Evolutionary conservation across 2,113 vertebrate genomes (phyloP).

Genomic region (Pleuronectes platessa): DNA sequence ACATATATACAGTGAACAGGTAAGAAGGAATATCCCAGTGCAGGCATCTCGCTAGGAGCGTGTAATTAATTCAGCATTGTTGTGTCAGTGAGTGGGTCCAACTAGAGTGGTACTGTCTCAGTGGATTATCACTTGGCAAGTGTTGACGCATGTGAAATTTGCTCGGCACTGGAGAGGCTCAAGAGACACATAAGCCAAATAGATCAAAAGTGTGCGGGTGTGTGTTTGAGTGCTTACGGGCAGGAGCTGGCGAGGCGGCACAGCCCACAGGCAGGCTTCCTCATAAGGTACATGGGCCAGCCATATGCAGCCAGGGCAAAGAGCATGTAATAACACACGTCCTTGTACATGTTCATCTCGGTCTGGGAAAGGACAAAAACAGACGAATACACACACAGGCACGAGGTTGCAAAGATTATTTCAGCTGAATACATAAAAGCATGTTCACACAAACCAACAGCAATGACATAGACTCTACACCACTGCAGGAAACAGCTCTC

Average conservation of each 20-base stretch:
- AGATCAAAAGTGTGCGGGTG: constrained; percentile 57
- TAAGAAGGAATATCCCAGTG: constrained; percentile 16
- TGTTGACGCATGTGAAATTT: constrained; percentile 64
- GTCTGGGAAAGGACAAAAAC: constrained; percentile 77
- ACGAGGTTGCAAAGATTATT: not conserved
- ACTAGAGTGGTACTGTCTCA: constrained; percentile 54
- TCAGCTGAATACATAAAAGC: not conserved
- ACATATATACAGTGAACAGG: constrained; percentile 4
- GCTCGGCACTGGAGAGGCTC: constrained; percentile 32
- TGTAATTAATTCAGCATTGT: constrained; percentile 47
- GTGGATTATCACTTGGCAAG: constrained; percentile 65
- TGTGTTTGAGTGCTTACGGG: constrained; percentile 86
- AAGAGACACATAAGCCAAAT: constrained; percentile 55
- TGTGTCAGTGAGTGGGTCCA: constrained; percentile 50
- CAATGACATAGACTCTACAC: not conserved
- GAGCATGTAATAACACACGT: constrained; percentile 99
- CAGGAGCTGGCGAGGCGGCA: constrained; percentile 95
- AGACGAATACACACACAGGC: not conserved
- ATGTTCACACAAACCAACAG: not conserved
- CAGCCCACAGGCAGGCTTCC: constrained; percentile 94
- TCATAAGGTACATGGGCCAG: constrained; percentile 99
- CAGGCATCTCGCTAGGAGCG: constrained; percentile 24
- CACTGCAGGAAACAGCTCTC: not conserved
- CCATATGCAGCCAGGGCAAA: constrained; percentile 98
- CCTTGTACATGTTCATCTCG: constrained; percentile 98